phyloP scores from a whole-genome alignment of 2,888 invertebrate species.

The Sphaerophoria rueppellii region DNA sequence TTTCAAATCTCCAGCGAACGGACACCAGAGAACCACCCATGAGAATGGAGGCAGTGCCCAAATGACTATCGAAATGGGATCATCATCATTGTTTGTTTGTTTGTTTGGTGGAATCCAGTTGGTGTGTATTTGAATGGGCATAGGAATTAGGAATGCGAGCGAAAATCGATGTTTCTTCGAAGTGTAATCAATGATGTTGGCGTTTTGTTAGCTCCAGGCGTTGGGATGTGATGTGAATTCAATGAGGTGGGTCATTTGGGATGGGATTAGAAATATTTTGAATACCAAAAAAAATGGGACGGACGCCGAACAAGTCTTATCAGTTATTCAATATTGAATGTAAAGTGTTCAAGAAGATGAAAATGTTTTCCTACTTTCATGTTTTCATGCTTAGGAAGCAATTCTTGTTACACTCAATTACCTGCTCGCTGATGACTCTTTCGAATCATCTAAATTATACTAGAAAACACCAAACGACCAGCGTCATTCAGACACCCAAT shows the following conservation, averaged over 20 bases:
- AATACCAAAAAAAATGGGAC: too few species aligned
- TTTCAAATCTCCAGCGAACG: slow-evolving; percentile 23
- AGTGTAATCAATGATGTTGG: slow-evolving; percentile 59
- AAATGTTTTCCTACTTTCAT: too few species aligned
- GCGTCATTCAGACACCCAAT: too few species aligned
- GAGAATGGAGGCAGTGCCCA: slow-evolving; percentile 52
- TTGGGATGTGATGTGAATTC: slow-evolving; percentile 56
- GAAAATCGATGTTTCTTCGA: slow-evolving; percentile 15
- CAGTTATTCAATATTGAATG: too few species aligned
- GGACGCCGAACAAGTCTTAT: too few species aligned
- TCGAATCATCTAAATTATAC: too few species aligned
- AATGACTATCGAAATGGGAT: slow-evolving; percentile 68
- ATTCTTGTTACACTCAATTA: too few species aligned
- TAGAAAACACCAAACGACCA: too few species aligned
- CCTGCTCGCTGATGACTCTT: too few species aligned
- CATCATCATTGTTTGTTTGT: slow-evolving; percentile 60
- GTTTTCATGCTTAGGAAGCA: too few species aligned
- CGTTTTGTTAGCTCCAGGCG: slow-evolving; percentile 48
- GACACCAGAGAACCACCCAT: slow-evolving; percentile 47
- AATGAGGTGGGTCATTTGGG: slow-evolving; percentile 60
- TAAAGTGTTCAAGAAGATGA: too few species aligned
- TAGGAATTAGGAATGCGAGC: slow-evolving; percentile 61
- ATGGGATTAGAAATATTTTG: neutral
- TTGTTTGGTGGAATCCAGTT: slow-evolving; percentile 33
- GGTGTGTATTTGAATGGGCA: slow-evolving; percentile 43